Base-by-base conservation (phyloP, 2,797 vertebrate species). In the Choloepus didactylus region DNA sequence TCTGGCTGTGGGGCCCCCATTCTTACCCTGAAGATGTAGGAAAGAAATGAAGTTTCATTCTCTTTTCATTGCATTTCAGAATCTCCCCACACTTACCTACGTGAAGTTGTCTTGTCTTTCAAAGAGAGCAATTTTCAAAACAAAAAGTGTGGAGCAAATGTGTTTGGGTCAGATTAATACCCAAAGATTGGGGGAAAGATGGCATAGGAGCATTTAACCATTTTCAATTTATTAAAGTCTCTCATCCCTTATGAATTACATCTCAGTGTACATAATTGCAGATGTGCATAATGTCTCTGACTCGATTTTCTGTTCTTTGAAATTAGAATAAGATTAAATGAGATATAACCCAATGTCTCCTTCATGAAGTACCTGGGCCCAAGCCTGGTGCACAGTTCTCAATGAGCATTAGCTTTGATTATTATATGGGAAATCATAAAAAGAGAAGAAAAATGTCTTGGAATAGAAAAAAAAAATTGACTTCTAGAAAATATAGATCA, bases 301-400 rank as follows among this genome's bases (percentile, higher is more conserved):
- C 56, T 91, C 54, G 60, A 27, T 86, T 95, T 79, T 56, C 46
- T 88, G 11, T 44, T 87, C 67, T 56, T 21, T 62, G 66, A 69
- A 92, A 72, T 79, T 85, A 69, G 49, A 81, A 51, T 94, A 56
- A 60, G 64, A 49, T 85, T 64, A 82, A 87, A 64, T 92, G 86
- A 76, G 60, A 25, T 66, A 16, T 16, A 64, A 72, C 21, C 72
- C 29, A 51, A 0, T 27, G 35, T n/a, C 7, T 29, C 41, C 49
- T 85, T 73, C 51, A 62, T 88, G 54, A 54, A 60, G 44, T 83
- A 19, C 54, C 29, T 64, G 70, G 51, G 46, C 59, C 15, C n/a
- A 79, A 41, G n/a, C 7, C 56, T 87, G 59, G 38, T 51, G 82
- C 12, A 1, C 29, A 69, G 54, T 70, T 72, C n/a, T 94, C 19